A percentile compares a stretch with the other conserved stretches of the same genome.
phyloP scores from a whole-genome alignment of 2,797 vertebrate genomes.

The Apodemus agrarius region DNA sequence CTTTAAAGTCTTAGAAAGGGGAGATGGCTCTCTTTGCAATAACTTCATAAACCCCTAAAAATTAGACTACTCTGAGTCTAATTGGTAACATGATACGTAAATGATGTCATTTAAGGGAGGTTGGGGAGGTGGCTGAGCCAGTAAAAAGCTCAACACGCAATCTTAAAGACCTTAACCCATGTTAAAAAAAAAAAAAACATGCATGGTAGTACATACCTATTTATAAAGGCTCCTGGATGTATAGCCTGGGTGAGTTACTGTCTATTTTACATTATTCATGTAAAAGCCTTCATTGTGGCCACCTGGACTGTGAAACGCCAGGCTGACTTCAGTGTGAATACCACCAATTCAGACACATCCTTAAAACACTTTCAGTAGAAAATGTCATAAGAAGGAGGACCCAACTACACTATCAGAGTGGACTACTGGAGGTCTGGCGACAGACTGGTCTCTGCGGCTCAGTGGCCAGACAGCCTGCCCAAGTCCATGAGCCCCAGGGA shows the following conservation, averaged over 20 bases:
- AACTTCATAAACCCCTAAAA: slow-evolving; percentile 24
- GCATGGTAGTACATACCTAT: not conserved
- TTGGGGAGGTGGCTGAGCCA: not conserved
- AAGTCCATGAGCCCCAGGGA: not conserved
- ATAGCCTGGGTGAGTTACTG: not conserved
- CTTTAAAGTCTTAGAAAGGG: slow-evolving; percentile 42
- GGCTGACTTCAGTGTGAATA: not conserved
- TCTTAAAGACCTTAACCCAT: not conserved
- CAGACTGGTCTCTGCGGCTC: no score
- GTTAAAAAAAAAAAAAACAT: not conserved
- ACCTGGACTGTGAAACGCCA: not conserved
- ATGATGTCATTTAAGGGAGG: not conserved
- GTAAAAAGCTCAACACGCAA: not conserved
- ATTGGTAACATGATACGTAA: not conserved
- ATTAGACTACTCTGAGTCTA: not conserved
- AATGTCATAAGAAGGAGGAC: not conserved
- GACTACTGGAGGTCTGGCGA: not conserved
- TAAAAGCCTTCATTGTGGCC: not conserved
- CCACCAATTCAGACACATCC: not conserved
- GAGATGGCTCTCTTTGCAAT: not conserved
- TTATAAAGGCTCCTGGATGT: not conserved
- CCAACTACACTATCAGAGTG: not conserved
- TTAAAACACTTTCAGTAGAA: not conserved
- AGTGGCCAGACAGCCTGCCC: not conserved
- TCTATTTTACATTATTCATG: not conserved